Evolutionary conservation across 2,888 invertebrate genomes (phyloP).

Genomic region (Pseudococcus viburni): DNA sequence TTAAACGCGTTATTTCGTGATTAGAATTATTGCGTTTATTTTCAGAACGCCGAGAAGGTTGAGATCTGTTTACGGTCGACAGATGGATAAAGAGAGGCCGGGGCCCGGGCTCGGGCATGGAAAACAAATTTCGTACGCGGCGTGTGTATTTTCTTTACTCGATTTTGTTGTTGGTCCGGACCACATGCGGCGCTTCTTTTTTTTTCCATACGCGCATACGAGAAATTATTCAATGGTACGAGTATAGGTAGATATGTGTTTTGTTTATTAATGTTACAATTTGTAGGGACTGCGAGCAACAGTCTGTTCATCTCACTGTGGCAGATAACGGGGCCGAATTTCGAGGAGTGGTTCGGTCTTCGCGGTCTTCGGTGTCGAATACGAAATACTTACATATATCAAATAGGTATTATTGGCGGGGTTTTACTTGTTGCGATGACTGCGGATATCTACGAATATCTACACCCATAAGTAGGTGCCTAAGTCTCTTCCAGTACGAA

Average conservation of each 20-base stretch:
- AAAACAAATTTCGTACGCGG: conserved; percentile 39
- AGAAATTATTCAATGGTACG: conserved; percentile 10
- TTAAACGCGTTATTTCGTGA: conserved; percentile 55
- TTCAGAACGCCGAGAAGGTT: background rate
- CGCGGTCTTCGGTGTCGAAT: background rate
- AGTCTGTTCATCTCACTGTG: background rate
- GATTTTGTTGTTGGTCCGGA: conserved; percentile 1
- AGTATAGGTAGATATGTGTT: background rate
- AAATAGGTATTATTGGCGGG: background rate
- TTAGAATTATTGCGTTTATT: conserved; percentile 42
- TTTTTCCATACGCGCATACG: conserved; percentile 6
- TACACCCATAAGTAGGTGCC: background rate
- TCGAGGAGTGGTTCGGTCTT: background rate
- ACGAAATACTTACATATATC: background rate
- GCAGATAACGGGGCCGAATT: background rate
- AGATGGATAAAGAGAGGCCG: background rate
- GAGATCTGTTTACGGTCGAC: background rate
- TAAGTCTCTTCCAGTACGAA: background rate
- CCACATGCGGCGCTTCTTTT: conserved; percentile 51
- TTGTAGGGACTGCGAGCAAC: conserved; percentile 23
- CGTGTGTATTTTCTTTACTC: background rate
- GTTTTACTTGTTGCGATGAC: background rate
- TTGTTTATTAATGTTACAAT: conserved; percentile 57
- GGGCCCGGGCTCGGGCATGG: too few species aligned
- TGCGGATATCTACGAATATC: background rate